phyloP scores from a whole-genome alignment of 2,797 vertebrate genomes.

The Chiroxiphia lanceolata region DNA sequence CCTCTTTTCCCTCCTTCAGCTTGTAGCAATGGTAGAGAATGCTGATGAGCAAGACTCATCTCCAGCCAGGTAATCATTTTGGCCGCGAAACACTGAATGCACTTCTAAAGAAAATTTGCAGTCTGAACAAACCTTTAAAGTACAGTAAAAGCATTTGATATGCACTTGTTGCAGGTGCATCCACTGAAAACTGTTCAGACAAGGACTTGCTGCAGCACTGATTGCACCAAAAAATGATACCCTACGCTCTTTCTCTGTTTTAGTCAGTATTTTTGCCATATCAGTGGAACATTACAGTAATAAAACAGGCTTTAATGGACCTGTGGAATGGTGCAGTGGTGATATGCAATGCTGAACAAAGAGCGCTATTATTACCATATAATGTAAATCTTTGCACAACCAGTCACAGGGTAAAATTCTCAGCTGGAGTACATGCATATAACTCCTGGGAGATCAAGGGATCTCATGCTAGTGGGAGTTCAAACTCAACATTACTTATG shows the following conservation, averaged over 20 bases:
- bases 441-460: conserved; percentile 3
- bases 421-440: background rate
- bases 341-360: background rate
- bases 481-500: background rate
- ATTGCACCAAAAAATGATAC: background rate
- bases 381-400: background rate
- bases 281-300: background rate
- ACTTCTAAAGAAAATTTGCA: conserved; percentile 5
- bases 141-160: background rate
- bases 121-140: conserved; percentile 8
- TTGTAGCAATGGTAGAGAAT: conserved; percentile 23
- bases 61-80: conserved; percentile 36
- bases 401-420: background rate
- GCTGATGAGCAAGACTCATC: conserved; percentile 8
- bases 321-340: background rate
- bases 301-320: background rate
- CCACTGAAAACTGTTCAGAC: background rate
- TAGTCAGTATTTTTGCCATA: background rate
- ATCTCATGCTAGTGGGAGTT: background rate
- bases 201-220: background rate
- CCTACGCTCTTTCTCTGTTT: background rate
- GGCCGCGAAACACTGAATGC: conserved; percentile 9
- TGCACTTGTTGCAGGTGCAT: background rate
- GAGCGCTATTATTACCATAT: background rate
- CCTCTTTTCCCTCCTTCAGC: background rate